Evolutionary conservation across 2,797 vertebrate species (phyloP).

Genomic region (Pseudomugil tenellus): DNA sequence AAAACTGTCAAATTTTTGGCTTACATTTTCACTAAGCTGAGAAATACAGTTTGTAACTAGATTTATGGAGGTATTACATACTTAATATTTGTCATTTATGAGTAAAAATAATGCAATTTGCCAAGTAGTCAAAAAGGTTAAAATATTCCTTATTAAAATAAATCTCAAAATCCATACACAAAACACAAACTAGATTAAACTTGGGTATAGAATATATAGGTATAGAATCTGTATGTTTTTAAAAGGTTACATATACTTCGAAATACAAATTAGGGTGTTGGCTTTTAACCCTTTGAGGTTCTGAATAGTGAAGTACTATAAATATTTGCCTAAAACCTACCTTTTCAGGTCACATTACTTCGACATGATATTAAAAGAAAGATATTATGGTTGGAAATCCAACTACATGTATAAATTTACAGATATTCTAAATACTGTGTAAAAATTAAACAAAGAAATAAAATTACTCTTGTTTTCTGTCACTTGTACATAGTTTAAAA

Average conservation of each 20-base stretch:
- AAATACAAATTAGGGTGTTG: constrained; percentile 88
- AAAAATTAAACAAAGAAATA: constrained; percentile 53
- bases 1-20: constrained; percentile 9
- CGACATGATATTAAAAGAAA: constrained; percentile 24
- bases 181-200: constrained; percentile 20
- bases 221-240: no score
- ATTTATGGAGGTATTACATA: constrained; percentile 24
- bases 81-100: constrained; percentile 41
- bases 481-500: constrained; percentile 19
- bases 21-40: neutral
- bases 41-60: constrained; percentile 11
- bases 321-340: constrained; percentile 54
- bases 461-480: constrained; percentile 27
- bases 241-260: constrained; percentile 73
- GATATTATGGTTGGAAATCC: constrained; percentile 39
- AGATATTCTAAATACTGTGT: constrained; percentile 20
- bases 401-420: constrained; percentile 32
- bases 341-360: constrained; percentile 41
- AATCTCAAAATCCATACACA: constrained; percentile 11
- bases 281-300: constrained; percentile 87
- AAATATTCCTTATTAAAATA: constrained; percentile 23
- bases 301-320: constrained; percentile 61
- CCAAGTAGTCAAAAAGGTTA: constrained; percentile 30
- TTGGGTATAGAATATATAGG: constrained; percentile 32
- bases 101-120: constrained; percentile 42